Conservation (phyloP, 2,797 vertebrate genomes). For the Peromyscus aztecus region DNA sequence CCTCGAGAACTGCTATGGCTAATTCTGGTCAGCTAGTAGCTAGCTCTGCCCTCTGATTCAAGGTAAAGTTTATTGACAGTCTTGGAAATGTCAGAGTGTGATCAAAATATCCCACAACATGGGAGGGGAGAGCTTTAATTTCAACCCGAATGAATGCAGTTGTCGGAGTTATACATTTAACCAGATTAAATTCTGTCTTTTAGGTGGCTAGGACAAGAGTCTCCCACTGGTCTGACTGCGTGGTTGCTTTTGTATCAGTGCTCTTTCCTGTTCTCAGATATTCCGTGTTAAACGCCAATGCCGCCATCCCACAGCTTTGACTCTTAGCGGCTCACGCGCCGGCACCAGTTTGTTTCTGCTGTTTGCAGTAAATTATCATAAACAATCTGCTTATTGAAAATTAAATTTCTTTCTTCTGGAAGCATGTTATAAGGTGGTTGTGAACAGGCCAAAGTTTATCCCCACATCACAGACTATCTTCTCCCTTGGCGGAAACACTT, state of each 20-base stretch:
- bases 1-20: background rate
- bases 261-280: background rate
- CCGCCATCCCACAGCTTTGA: background rate
- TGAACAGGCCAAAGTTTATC: background rate
- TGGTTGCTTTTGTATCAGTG: background rate
- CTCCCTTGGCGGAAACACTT: background rate
- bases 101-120: background rate
- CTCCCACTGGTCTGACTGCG: background rate
- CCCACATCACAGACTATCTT: background rate
- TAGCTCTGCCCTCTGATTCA: background rate
- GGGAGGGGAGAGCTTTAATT: background rate
- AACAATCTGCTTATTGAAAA: conserved; percentile 32
- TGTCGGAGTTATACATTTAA: conserved; percentile 8
- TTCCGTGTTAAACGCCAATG: background rate
- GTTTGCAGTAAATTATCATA: background rate
- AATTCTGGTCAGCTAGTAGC: background rate
- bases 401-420: background rate
- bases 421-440: background rate
- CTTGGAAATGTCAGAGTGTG: background rate
- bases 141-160: background rate
- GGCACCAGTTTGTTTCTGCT: background rate
- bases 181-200: conserved; percentile 33
- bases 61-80: background rate
- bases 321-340: background rate
- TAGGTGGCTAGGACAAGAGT: background rate